These are phyloP conservation scores for Spisula solida DNA, from an alignment of 2,888 invertebrate species.

Conservation along the genomic window DNA sequence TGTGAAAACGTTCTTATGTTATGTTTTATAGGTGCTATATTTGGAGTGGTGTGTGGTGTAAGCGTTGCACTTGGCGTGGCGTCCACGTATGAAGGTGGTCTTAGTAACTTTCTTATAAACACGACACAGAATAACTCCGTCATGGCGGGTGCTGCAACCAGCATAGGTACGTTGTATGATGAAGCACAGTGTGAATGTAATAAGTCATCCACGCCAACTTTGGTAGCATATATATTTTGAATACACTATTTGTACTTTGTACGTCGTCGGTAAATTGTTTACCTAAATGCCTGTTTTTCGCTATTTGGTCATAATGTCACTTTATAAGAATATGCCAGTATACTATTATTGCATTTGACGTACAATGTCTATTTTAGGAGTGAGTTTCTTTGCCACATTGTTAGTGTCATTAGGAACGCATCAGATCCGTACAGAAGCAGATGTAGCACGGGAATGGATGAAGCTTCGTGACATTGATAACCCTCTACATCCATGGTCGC, in stretches of 20 bases:
- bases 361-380: slow-evolving; percentile 20
- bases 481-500: slow-evolving; percentile 80
- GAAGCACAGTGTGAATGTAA: no score
- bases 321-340: no score
- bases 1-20: neutral
- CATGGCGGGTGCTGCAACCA: slow-evolving; percentile 78
- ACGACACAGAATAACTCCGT: slow-evolving; percentile 79
- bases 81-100: slow-evolving; percentile 78
- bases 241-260: no score
- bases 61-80: slow-evolving; percentile 73
- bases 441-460: slow-evolving; percentile 76
- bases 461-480: slow-evolving; percentile 81
- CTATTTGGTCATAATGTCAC: no score
- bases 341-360: no score
- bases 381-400: slow-evolving; percentile 78
- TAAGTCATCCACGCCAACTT: no score
- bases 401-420: slow-evolving; percentile 80
- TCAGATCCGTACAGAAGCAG: slow-evolving; percentile 68
- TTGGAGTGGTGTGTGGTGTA: slow-evolving; percentile 77
- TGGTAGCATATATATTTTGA: no score
- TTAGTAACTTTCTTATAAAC: slow-evolving; percentile 76
- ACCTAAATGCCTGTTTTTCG: no score
- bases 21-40: slow-evolving; percentile 74
- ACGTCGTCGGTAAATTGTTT: no score
- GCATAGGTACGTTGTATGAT: slow-evolving; percentile 64